These are phyloP conservation scores for Tachysurus vachellii DNA, from an alignment of 2,113 vertebrate genomes.

Conservation along the genomic window DNA sequence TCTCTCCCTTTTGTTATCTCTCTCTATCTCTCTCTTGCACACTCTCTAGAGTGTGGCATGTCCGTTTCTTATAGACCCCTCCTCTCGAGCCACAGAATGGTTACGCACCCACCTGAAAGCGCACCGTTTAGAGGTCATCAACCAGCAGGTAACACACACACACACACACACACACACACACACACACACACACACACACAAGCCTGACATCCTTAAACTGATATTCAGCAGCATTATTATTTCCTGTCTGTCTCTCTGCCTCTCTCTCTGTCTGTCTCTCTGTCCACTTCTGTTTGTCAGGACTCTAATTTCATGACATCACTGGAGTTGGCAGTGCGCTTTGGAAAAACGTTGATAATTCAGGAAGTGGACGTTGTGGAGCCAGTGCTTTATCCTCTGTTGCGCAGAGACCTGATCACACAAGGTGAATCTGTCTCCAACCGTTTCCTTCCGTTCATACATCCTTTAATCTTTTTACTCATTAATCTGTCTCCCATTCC, in stretches of 20 bases:
- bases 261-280: neutral
- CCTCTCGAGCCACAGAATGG: slow-evolving; percentile 93
- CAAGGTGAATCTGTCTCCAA: slow-evolving; percentile 77
- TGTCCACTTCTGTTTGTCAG: slow-evolving; percentile 62
- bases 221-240: neutral
- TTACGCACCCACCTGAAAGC: slow-evolving; percentile 87
- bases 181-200: slow-evolving; percentile 10
- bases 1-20: neutral
- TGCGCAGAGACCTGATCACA: slow-evolving; percentile 89
- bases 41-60: slow-evolving; percentile 84
- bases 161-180: slow-evolving; percentile 8
- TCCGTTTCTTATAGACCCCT: slow-evolving; percentile 94
- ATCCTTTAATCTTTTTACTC: neutral
- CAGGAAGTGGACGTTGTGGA: slow-evolving; percentile 96
- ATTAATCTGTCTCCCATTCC: neutral
- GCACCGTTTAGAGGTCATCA: slow-evolving; percentile 88
- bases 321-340: slow-evolving; percentile 92
- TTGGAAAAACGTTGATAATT: slow-evolving; percentile 96
- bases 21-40: neutral
- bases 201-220: neutral
- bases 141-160: slow-evolving; percentile 82
- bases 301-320: slow-evolving; percentile 90
- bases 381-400: slow-evolving; percentile 89
- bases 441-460: neutral
- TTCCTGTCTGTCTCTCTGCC: neutral